Percentiles rank a stretch among this genome's conserved stretches.
These are phyloP conservation scores for Deilephila porcellus DNA, from an alignment of 2,888 invertebrate genomes.

Conservation along the genomic window DNA sequence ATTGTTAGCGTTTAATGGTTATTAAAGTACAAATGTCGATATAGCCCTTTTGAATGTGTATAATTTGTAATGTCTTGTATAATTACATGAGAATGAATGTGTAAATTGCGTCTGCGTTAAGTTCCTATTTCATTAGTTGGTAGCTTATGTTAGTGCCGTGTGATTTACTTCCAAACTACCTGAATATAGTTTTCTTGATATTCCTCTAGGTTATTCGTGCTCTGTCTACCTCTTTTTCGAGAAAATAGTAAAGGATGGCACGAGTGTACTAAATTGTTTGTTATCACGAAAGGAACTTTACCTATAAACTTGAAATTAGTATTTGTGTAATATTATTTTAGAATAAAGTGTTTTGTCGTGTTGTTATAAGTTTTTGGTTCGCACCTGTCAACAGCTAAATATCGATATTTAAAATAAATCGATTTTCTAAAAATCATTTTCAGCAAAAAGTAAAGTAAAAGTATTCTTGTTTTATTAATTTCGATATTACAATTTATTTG, in stretches of 20 bases:
- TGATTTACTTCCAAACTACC: not conserved
- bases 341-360: slow-evolving; percentile 2
- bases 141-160: slow-evolving; percentile 17
- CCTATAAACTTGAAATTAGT: not conserved
- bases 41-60: slow-evolving; percentile 9
- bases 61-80: slow-evolving; percentile 16
- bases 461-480: slow-evolving; percentile 36
- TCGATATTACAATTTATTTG: slow-evolving; percentile 58
- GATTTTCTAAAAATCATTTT: not conserved
- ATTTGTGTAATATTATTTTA: slow-evolving; percentile 11
- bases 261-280: not conserved
- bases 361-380: not conserved
- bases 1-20: slow-evolving; percentile 3
- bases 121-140: slow-evolving; percentile 24
- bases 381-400: slow-evolving; percentile 11
- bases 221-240: slow-evolving; percentile 3
- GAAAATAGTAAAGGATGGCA: slow-evolving; percentile 5
- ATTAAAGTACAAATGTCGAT: slow-evolving; percentile 16
- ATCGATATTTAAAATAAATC: not conserved
- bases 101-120: slow-evolving; percentile 24
- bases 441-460: not conserved
- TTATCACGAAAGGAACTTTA: slow-evolving; percentile 2
- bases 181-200: not conserved
- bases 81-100: slow-evolving; percentile 21
- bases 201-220: not conserved